These are phyloP conservation scores for Aptenodytes forsteri DNA, from an alignment of 2,113 vertebrate species.

Conservation along the genomic window DNA sequence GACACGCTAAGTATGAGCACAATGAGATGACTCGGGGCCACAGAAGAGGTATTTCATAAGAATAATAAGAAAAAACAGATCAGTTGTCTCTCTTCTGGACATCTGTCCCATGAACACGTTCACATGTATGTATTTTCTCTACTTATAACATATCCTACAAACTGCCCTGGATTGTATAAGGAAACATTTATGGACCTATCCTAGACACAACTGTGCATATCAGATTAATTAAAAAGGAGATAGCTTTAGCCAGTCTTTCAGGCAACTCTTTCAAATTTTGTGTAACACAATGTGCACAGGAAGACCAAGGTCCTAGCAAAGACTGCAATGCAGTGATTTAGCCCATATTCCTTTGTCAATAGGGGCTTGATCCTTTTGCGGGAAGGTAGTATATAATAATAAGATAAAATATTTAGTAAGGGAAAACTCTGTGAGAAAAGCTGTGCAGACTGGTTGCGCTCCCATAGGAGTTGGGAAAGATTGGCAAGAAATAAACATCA, in stretches of 20 bases:
- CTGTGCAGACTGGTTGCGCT: neutral
- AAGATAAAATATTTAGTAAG: neutral
- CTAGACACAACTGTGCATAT: neutral
- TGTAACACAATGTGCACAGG: neutral
- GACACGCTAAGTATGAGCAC: neutral
- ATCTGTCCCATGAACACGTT: neutral
- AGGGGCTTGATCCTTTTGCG: neutral
- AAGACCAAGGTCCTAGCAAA: neutral
- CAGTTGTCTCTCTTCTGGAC: neutral
- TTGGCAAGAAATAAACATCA: neutral
- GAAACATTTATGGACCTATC: neutral
- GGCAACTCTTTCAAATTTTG: neutral
- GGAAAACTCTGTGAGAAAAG: neutral
- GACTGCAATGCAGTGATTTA: slow-evolving; percentile 31
- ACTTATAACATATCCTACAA: neutral
- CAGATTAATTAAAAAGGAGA: neutral
- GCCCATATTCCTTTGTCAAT: neutral
- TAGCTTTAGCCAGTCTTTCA: neutral
- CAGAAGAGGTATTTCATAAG: neutral
- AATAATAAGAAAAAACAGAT: neutral
- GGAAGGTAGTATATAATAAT: neutral
- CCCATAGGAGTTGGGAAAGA: neutral
- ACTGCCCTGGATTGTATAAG: neutral
- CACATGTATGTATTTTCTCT: neutral
- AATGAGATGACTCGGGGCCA: neutral